Evolutionary conservation across 2,888 invertebrate genomes (phyloP).

Genomic region (Drosophila kuntzei): DNA sequence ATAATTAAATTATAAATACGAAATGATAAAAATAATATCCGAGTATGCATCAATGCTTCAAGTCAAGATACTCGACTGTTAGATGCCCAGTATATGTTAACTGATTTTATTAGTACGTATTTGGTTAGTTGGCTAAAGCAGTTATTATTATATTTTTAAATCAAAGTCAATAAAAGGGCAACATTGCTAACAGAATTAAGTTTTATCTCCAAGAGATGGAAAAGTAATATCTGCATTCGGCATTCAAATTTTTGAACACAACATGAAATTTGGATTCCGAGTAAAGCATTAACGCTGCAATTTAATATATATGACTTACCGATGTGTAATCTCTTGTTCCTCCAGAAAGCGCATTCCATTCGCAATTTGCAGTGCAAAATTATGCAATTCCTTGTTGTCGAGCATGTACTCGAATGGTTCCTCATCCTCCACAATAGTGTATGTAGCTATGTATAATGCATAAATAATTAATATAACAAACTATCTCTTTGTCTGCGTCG

Average conservation of each 20-base stretch:
- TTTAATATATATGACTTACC: slow-evolving; percentile 84
- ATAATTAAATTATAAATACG: no score
- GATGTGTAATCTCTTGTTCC: slow-evolving; percentile 89
- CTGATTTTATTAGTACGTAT: no score
- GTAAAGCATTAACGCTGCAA: not conserved
- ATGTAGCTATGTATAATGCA: slow-evolving; percentile 70
- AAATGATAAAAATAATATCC: no score
- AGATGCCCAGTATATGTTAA: no score
- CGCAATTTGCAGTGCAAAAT: slow-evolving; percentile 92
- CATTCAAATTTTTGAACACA: not conserved
- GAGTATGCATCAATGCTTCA: no score
- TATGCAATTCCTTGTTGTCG: slow-evolving; percentile 87
- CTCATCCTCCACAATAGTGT: slow-evolving; percentile 77
- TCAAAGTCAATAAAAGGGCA: no score
- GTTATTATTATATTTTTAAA: no score
- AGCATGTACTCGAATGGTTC: slow-evolving; percentile 84
- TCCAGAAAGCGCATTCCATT: slow-evolving; percentile 92
- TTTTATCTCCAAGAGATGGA: not conserved
- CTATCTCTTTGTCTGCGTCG: not conserved
- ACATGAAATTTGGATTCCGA: not conserved
- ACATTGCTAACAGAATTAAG: no score
- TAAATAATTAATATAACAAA: not conserved
- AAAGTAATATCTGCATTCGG: not conserved
- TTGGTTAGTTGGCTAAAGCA: no score
- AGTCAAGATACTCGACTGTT: no score